Evolutionary conservation across 2,797 vertebrate species (phyloP).

Genomic region (Mareca strepera): DNA sequence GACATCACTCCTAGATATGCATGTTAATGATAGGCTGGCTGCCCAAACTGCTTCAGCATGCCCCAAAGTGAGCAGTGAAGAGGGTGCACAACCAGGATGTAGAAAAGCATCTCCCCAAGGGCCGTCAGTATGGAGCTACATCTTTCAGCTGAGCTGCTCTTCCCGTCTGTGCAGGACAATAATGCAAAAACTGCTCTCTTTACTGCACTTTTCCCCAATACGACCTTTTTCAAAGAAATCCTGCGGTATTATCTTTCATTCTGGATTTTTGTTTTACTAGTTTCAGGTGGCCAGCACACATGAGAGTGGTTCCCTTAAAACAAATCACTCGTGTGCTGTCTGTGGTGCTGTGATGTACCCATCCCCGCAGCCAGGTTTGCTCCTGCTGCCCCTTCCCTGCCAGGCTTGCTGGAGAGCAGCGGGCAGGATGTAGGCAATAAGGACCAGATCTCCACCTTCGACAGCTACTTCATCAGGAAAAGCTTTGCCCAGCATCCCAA

Average conservation of each 20-base stretch:
- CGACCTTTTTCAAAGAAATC: background rate
- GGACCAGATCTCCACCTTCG: background rate
- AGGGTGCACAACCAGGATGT: background rate
- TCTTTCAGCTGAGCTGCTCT: background rate
- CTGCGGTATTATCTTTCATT: background rate
- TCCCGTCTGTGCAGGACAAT: background rate
- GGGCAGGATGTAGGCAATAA: background rate
- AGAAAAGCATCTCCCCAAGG: background rate
- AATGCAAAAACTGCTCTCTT: background rate
- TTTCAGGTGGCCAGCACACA: rapidly evolving
- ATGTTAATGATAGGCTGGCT: background rate
- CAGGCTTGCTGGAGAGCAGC: background rate
- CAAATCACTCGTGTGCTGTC: background rate
- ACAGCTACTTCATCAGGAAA: background rate
- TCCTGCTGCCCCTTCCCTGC: background rate
- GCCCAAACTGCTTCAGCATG: background rate
- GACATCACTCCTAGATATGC: background rate
- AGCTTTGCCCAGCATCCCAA: background rate
- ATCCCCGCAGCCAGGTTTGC: background rate
- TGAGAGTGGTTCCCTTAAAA: rapidly evolving
- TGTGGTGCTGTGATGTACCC: background rate
- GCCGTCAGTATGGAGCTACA: rapidly evolving
- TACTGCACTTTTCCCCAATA: rapidly evolving
- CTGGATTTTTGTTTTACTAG: background rate
- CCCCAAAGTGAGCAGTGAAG: background rate